Percentiles rank a stretch among this genome's conserved stretches.
Conservation (phyloP, 2,113 vertebrate species). For the Camelus dromedarius region DNA sequence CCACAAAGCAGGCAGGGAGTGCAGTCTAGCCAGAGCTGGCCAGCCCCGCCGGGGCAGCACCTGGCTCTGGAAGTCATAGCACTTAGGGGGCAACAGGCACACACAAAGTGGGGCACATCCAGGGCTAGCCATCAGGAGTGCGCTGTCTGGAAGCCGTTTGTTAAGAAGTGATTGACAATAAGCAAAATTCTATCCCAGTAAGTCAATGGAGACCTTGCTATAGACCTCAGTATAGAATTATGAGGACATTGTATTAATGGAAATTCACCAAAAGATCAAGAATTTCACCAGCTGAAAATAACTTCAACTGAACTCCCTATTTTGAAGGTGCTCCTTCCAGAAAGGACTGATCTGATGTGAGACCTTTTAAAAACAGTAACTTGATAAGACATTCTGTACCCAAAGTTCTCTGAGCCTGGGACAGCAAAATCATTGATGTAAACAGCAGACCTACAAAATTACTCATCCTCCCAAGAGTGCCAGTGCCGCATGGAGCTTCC, state of each 20-base stretch:
- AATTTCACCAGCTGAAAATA: background rate
- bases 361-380: background rate
- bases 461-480: background rate
- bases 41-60: background rate
- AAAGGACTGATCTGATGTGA: background rate
- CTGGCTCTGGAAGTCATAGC: rapidly evolving
- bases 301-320: background rate
- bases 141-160: background rate
- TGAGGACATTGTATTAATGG: background rate
- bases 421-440: slow-evolving; percentile 1
- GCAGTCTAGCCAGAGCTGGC: background rate
- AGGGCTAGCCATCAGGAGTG: too few species aligned
- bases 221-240: background rate
- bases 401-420: background rate
- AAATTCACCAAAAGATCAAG: background rate
- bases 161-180: background rate
- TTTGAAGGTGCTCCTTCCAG: background rate
- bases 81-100: rapidly evolving
- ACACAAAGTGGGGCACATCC: rapidly evolving
- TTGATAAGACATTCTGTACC: background rate
- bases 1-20: background rate
- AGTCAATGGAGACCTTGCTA: background rate
- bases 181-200: background rate
- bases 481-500: background rate
- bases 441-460: slow-evolving; percentile 52